Conservation (phyloP, 2,888 invertebrate genomes). For the Drosophila anomalata region DNA sequence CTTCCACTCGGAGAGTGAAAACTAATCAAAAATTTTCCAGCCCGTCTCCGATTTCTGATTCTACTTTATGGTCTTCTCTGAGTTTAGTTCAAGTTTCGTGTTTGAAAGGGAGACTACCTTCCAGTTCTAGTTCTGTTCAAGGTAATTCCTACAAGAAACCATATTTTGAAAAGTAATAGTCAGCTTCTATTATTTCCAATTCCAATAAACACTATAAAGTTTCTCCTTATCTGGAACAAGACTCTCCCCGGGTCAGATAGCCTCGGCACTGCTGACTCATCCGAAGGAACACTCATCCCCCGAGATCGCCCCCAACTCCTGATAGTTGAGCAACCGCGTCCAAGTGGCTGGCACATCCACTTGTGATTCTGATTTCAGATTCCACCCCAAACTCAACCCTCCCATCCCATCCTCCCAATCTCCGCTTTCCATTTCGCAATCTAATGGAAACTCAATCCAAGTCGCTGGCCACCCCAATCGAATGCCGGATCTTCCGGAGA, state of each 20-base stretch:
- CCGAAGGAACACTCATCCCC: constrained; percentile 36
- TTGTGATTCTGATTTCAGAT: constrained; percentile 37
- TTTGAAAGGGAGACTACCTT: neutral
- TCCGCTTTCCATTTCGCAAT: constrained; percentile 70
- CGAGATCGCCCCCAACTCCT: constrained; percentile 13
- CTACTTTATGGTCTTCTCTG: neutral
- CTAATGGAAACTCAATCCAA: constrained; percentile 63
- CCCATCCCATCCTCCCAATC: constrained; percentile 42
- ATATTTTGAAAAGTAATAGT: neutral
- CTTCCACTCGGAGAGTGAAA: constrained; percentile 35
- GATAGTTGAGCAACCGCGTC: constrained; percentile 32
- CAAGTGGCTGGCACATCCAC: constrained; percentile 16
- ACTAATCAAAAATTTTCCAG: constrained; percentile 24
- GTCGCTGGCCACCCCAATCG: constrained; percentile 8
- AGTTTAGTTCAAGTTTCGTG: neutral
- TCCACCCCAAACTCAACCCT: constrained; percentile 13
- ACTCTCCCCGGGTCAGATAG: constrained; percentile 16
- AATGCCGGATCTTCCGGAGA: constrained; percentile 52
- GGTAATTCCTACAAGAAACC: neutral
- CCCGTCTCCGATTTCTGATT: neutral
- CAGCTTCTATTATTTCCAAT: neutral
- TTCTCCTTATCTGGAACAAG: constrained; percentile 10
- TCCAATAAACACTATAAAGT: neutral
- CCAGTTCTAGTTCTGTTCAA: neutral
- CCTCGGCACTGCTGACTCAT: constrained; percentile 48